Conservation (phyloP, 2,113 vertebrate genomes). For the Onychostruthus taczanowskii region DNA sequence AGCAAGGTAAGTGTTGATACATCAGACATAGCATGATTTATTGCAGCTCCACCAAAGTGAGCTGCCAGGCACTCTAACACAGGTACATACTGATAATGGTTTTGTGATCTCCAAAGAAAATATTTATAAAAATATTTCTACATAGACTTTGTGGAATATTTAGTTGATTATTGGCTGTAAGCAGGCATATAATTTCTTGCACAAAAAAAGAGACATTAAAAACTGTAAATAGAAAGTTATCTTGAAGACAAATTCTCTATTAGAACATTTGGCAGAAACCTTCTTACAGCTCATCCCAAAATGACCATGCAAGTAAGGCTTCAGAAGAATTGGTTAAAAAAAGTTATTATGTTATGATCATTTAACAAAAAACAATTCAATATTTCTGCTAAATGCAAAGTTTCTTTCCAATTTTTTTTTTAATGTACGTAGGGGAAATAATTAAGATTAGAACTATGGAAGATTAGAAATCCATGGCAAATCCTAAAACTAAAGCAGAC, state of each 20-base stretch:
- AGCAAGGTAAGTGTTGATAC: background rate
- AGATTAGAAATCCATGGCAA: background rate
- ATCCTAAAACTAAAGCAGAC: background rate
- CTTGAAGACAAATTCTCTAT: background rate
- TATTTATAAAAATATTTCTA: background rate
- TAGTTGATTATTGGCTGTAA: background rate
- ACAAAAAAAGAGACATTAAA: background rate
- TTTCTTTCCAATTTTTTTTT: background rate
- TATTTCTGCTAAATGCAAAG: background rate
- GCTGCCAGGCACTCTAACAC: background rate
- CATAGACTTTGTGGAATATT: background rate
- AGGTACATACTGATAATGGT: background rate
- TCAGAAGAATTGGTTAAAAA: background rate
- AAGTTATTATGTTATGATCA: background rate
- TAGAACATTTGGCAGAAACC: background rate
- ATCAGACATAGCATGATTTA: background rate
- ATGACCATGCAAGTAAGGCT: background rate
- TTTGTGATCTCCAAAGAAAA: background rate
- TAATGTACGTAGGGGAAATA: background rate
- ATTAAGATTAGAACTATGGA: background rate
- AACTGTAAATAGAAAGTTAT: background rate
- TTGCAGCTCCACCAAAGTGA: background rate
- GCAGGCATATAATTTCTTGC: background rate
- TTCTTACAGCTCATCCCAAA: background rate
- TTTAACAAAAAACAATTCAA: background rate